Conservation (phyloP, 2,797 vertebrate species). For the Trichosurus vulpecula region DNA sequence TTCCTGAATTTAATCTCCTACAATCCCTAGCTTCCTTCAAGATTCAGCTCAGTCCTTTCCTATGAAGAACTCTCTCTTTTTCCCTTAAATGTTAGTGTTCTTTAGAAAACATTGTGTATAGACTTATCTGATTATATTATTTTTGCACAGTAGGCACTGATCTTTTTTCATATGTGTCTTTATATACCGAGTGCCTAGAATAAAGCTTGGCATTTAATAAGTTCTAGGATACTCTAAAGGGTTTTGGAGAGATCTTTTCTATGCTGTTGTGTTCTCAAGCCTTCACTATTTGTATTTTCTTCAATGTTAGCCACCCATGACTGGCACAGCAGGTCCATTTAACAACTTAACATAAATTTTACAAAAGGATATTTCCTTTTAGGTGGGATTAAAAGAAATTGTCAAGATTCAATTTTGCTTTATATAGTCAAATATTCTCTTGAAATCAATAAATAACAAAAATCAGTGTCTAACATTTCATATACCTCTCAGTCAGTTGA, state of each 20-base stretch:
- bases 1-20: background rate
- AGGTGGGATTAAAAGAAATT: background rate
- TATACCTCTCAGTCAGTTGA: background rate
- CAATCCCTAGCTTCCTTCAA: background rate
- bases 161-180: background rate
- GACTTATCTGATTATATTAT: background rate
- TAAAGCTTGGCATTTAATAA: background rate
- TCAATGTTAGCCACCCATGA: background rate
- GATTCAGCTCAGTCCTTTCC: background rate
- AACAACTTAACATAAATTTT: background rate
- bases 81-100: background rate
- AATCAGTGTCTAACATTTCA: background rate
- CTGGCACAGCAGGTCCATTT: background rate
- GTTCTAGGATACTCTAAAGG: background rate
- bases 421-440: background rate
- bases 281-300: background rate
- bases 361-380: background rate
- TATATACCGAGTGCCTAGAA: background rate
- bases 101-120: background rate
- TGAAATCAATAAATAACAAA: background rate
- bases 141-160: background rate
- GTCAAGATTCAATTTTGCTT: background rate
- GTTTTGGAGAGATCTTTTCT: background rate
- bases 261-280: background rate
- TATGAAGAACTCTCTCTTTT: background rate